Evolutionary conservation across 1,140 invertebrate genomes (phyloP).

Genomic region (Eciton burchellii): DNA sequence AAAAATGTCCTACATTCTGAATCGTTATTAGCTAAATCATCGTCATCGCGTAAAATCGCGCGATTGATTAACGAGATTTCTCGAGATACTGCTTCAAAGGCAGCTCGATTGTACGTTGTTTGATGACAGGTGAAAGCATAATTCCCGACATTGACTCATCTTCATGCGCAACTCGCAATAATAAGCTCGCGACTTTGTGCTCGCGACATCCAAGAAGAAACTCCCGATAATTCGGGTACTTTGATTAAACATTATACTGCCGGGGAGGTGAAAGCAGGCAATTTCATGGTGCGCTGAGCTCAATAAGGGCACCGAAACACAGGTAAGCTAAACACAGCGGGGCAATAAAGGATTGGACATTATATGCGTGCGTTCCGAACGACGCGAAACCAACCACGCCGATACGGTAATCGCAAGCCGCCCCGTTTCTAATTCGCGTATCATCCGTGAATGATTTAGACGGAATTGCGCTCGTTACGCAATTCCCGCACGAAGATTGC

Average conservation of each 20-base stretch:
- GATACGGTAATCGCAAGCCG: neutral
- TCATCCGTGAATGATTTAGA: neutral
- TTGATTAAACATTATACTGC: conserved; percentile 70
- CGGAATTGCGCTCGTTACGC: conserved; percentile 2
- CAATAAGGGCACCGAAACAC: conserved; percentile 64
- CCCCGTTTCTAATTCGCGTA: neutral
- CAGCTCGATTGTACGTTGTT: neutral
- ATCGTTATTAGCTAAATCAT: neutral
- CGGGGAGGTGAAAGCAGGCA: conserved; percentile 69
- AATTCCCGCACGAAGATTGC: conserved; percentile 14
- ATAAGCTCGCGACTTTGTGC: conserved; percentile 46
- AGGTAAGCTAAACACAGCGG: conserved; percentile 38
- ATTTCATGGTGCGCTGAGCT: conserved; percentile 72
- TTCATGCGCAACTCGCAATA: conserved; percentile 29
- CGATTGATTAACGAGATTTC: neutral
- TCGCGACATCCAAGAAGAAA: conserved; percentile 38
- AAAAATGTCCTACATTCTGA: neutral
- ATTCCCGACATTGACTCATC: conserved; percentile 32
- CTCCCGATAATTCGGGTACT: conserved; percentile 64
- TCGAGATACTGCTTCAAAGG: neutral
- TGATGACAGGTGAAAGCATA: neutral
- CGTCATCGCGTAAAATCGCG: too few species aligned
- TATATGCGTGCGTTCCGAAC: neutral
- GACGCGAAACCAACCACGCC: neutral
- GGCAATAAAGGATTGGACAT: conserved; percentile 29